Conservation (phyloP, 37 sponge, comb jelly and placozoan species). For the Cladorhizidae sp. region DNA sequence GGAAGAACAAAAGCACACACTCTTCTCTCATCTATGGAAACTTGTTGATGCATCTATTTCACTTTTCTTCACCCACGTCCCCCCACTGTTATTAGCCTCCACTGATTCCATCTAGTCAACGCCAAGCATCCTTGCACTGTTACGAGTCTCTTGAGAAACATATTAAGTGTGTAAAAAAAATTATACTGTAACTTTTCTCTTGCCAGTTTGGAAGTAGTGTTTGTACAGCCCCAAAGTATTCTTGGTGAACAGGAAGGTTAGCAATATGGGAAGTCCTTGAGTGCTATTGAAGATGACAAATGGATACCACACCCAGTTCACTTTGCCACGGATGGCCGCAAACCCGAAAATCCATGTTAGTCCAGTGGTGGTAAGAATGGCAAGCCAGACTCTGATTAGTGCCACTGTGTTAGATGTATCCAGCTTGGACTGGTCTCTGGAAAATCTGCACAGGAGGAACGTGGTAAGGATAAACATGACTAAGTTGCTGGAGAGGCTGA, state of each 20-base stretch:
- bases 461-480: background rate
- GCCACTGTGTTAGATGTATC: background rate
- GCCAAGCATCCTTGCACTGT: no score
- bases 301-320: slow-evolving; percentile 52
- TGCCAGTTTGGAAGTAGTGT: no score
- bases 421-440: background rate
- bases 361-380: background rate
- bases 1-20: no score
- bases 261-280: slow-evolving; percentile 35
- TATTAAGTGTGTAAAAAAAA: no score
- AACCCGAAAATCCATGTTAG: slow-evolving; percentile 69
- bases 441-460: background rate
- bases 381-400: background rate
- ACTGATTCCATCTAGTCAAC: no score
- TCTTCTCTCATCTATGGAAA: no score
- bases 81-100: no score
- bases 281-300: slow-evolving; percentile 63
- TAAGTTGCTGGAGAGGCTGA: slow-evolving; percentile 5
- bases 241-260: slow-evolving; percentile 36
- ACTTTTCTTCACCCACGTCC: no score
- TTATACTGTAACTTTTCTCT: no score
- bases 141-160: no score
- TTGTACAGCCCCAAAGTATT: slow-evolving; percentile 34
- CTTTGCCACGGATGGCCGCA: slow-evolving; percentile 21
- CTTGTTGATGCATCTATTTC: no score